Percentiles rank a stretch among this genome's conserved stretches.
Evolutionary conservation across 2,888 invertebrate species (phyloP).

Genomic region (Magallana nippona): DNA sequence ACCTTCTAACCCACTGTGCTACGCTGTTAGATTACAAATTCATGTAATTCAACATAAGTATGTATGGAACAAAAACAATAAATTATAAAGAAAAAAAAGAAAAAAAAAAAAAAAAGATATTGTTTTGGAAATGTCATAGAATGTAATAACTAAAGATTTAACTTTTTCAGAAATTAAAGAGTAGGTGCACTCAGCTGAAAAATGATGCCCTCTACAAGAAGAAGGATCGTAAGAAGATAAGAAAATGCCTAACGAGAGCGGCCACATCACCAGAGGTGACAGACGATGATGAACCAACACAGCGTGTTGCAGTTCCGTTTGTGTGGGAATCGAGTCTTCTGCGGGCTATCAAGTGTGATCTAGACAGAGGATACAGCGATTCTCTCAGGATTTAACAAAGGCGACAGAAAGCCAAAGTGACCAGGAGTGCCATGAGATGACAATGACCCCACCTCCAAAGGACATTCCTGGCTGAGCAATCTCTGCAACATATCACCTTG

Average conservation of each 20-base stretch:
- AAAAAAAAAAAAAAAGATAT: too few relatives aligned
- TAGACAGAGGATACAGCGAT: neutral
- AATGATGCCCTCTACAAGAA: neutral
- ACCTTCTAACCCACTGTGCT: too few relatives aligned
- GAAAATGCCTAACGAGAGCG: neutral
- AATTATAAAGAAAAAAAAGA: too few relatives aligned
- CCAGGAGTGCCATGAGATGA: neutral
- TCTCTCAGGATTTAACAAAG: neutral
- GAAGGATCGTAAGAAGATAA: neutral
- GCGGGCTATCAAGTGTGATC: too few relatives aligned
- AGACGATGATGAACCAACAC: neutral
- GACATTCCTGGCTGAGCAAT: neutral
- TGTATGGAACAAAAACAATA: too few relatives aligned
- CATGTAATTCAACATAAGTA: too few relatives aligned
- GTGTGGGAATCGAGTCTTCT: too few relatives aligned
- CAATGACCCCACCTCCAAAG: neutral
- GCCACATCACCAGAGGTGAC: neutral
- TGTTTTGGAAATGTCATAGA: too few relatives aligned
- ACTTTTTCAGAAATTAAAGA: neutral
- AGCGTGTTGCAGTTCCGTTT: neutral
- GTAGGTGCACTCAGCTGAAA: neutral
- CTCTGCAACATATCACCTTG: neutral
- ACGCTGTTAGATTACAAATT: too few relatives aligned
- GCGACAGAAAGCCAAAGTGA: neutral
- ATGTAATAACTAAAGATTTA: too few relatives aligned